Evolutionary conservation across 2,797 vertebrate species (phyloP).

Genomic region (Loris lydekkerianus): DNA sequence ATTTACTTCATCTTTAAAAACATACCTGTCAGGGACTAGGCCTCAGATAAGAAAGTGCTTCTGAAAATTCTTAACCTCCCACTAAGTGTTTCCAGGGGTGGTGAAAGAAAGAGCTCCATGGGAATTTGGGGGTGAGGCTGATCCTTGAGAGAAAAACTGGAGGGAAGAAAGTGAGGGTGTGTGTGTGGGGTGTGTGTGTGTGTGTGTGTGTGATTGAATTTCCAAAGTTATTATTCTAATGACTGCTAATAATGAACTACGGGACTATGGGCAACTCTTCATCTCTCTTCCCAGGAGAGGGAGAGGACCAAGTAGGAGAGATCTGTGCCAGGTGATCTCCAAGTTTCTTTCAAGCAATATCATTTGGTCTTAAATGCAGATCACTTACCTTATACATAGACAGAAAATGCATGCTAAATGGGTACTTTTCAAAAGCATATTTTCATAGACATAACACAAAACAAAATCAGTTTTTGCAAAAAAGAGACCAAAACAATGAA

Average conservation of each 20-base stretch:
- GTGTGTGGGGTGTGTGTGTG: no score
- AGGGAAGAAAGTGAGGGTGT: background rate
- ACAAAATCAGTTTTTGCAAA: conserved; percentile 58
- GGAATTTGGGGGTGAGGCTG: background rate
- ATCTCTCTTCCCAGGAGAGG: background rate
- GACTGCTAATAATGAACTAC: conserved; percentile 52
- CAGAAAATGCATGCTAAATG: background rate
- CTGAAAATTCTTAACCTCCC: background rate
- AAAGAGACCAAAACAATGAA: conserved; percentile 47
- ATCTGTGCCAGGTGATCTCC: background rate
- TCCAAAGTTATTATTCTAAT: conserved; percentile 63
- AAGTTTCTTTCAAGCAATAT: conserved; percentile 53
- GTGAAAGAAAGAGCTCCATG: background rate
- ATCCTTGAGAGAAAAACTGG: background rate
- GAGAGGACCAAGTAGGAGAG: background rate
- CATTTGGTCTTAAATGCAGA: conserved; percentile 55
- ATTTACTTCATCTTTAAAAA: conserved; percentile 46
- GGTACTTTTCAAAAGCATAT: conserved; percentile 53
- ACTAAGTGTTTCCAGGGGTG: background rate
- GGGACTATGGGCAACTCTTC: conserved; percentile 21
- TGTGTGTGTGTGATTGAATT: conserved; percentile 20
- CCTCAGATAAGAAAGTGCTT: conserved; percentile 17
- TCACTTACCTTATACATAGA: conserved; percentile 56
- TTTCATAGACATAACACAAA: conserved; percentile 64
- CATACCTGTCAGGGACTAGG: background rate